A percentile compares a stretch with the other conserved stretches of the same genome.
Evolutionary conservation across 2,113 vertebrate species (phyloP).

Genomic region (Argyrosomus japonicus): DNA sequence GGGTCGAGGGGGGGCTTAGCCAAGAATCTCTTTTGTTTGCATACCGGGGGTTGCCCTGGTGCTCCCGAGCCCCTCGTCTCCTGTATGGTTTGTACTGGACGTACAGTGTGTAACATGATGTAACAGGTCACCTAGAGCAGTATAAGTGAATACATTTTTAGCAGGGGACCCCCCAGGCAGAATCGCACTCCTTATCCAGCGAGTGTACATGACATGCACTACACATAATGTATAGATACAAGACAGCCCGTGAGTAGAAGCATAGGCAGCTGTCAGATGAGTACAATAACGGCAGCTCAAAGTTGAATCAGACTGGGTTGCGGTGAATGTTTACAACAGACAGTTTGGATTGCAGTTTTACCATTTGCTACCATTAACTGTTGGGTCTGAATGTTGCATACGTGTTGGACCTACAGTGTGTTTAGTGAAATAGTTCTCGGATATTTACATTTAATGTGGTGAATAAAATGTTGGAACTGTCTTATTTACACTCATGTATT

Average conservation of each 20-base stretch:
- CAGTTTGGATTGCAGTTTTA: no score
- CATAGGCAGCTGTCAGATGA: background rate
- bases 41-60: slow-evolving; percentile 21
- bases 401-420: no score
- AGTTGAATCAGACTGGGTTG: no score
- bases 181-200: background rate
- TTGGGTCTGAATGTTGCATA: no score
- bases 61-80: background rate
- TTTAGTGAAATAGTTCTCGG: no score
- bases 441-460: no score
- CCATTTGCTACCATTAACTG: no score
- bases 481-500: no score
- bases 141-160: slow-evolving; percentile 1
- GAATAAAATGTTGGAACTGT: no score
- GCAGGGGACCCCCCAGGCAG: background rate
- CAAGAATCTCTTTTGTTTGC: slow-evolving; percentile 42
- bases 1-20: background rate
- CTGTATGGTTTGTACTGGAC: slow-evolving; percentile 18
- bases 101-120: slow-evolving; percentile 27
- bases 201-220: background rate
- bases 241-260: background rate
- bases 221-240: background rate
- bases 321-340: no score
- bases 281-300: no score
- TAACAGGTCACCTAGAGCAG: slow-evolving; percentile 20